phyloP scores from a whole-genome alignment of 2,113 vertebrate species.

The Typhlomys cinereus region DNA sequence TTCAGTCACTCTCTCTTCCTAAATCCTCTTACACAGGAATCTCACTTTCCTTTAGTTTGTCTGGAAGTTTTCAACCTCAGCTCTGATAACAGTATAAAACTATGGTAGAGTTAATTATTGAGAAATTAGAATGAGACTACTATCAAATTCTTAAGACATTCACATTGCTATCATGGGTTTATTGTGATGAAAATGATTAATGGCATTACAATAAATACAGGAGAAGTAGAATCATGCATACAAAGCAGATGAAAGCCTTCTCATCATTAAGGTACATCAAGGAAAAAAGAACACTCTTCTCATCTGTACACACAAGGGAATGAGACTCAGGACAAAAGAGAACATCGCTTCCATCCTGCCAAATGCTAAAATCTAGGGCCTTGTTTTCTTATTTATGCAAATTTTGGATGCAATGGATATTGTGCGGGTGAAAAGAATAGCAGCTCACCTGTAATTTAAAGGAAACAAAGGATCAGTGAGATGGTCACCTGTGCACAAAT shows the following conservation, averaged over 20 bases:
- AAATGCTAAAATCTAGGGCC: neutral
- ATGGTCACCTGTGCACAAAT: no score
- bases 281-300: neutral
- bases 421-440: slow-evolving; percentile 23
- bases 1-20: neutral
- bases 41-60: slow-evolving; percentile 55
- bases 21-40: neutral
- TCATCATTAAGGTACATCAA: slow-evolving; percentile 37
- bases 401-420: slow-evolving; percentile 25
- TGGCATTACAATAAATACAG: slow-evolving; percentile 66
- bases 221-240: slow-evolving; percentile 67
- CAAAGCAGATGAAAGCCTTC: slow-evolving; percentile 65
- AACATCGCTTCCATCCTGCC: slow-evolving; percentile 19
- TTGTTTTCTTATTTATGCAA: slow-evolving; percentile 25
- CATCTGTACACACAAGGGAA: slow-evolving; percentile 42
- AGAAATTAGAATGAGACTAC: slow-evolving; percentile 68
- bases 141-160: slow-evolving; percentile 69
- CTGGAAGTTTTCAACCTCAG: slow-evolving; percentile 48
- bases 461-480: slow-evolving; percentile 37
- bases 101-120: slow-evolving; percentile 76
- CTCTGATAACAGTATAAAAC: slow-evolving; percentile 68
- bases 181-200: slow-evolving; percentile 76
- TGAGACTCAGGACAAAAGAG: neutral
- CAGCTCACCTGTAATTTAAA: neutral
- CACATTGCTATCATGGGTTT: slow-evolving; percentile 62